Evolutionary conservation across 2,888 invertebrate genomes (phyloP).

Genomic region (Spodoptera picta): DNA sequence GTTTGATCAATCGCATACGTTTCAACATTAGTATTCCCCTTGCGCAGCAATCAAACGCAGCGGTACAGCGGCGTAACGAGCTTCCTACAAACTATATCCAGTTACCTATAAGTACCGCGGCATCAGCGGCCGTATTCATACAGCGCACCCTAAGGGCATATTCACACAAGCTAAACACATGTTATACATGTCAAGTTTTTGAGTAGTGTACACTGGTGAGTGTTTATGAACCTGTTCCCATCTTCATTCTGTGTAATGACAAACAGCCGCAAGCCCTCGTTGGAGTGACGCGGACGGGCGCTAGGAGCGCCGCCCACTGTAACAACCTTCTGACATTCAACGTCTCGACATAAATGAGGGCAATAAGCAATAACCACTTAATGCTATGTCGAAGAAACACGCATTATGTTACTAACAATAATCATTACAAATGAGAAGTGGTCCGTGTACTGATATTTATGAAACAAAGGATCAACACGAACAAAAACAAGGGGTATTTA

Average conservation of each 20-base stretch:
- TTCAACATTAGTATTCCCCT: slow-evolving; percentile 67
- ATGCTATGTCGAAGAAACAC: slow-evolving; percentile 24
- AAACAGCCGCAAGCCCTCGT: slow-evolving; percentile 27
- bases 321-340: slow-evolving; percentile 23
- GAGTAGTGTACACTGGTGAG: slow-evolving; percentile 28
- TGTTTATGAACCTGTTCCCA: slow-evolving; percentile 39
- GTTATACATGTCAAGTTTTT: slow-evolving; percentile 32
- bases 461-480: slow-evolving; percentile 25
- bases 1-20: slow-evolving; percentile 62
- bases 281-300: neutral
- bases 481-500: slow-evolving; percentile 39
- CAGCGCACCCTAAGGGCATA: slow-evolving; percentile 26
- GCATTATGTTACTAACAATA: slow-evolving; percentile 42
- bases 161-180: slow-evolving; percentile 22
- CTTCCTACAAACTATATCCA: slow-evolving; percentile 58
- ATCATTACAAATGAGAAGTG: slow-evolving; percentile 49
- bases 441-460: slow-evolving; percentile 36
- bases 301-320: slow-evolving; percentile 13
- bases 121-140: slow-evolving; percentile 36
- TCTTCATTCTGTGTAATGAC: slow-evolving; percentile 25
- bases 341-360: slow-evolving; percentile 29
- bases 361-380: slow-evolving; percentile 48
- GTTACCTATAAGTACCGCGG: slow-evolving; percentile 33
- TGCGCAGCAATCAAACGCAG: slow-evolving; percentile 68
- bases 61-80: slow-evolving; percentile 61